Percentiles rank a stretch among this genome's conserved stretches.
Evolutionary conservation across 2,888 invertebrate species (phyloP).

Genomic region (Lasioglossum lativentre): DNA sequence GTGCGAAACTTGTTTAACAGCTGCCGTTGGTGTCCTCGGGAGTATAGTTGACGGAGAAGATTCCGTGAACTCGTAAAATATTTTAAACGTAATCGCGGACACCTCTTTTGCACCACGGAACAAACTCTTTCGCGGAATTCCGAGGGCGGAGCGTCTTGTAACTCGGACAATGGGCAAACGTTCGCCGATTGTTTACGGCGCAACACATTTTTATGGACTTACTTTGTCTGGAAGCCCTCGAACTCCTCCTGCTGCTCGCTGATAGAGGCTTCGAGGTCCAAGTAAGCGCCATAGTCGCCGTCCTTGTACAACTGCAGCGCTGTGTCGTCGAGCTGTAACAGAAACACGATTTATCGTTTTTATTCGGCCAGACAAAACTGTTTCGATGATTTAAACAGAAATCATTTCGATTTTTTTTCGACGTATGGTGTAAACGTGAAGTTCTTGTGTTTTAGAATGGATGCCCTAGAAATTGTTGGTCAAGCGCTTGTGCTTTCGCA

Average conservation of each 20-base stretch:
- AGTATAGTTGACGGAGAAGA: background rate
- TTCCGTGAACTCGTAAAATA: background rate
- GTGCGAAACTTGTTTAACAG: background rate
- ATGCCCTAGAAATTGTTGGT: background rate
- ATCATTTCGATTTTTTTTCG: too few species aligned
- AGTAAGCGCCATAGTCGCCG: conserved; percentile 98
- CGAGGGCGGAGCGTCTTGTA: background rate
- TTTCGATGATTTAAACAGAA: background rate
- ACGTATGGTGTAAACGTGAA: too few species aligned
- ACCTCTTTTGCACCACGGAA: background rate
- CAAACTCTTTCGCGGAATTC: background rate
- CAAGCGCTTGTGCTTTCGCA: too few species aligned
- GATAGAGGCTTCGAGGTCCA: conserved; percentile 98
- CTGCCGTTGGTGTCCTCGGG: background rate
- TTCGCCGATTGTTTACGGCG: background rate
- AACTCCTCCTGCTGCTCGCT: conserved; percentile 99
- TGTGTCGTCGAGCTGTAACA: conserved; percentile 97
- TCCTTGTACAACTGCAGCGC: conserved; percentile 98
- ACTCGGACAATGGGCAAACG: background rate
- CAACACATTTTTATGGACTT: conserved; percentile 83
- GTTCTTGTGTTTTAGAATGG: too few species aligned
- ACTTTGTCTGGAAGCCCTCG: conserved; percentile 98
- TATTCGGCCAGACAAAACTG: background rate
- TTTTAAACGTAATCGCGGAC: background rate
- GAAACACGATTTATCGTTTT: conserved; percentile 49